Conservation (phyloP, 2,888 invertebrate species). For the Cephus nigrinus region DNA sequence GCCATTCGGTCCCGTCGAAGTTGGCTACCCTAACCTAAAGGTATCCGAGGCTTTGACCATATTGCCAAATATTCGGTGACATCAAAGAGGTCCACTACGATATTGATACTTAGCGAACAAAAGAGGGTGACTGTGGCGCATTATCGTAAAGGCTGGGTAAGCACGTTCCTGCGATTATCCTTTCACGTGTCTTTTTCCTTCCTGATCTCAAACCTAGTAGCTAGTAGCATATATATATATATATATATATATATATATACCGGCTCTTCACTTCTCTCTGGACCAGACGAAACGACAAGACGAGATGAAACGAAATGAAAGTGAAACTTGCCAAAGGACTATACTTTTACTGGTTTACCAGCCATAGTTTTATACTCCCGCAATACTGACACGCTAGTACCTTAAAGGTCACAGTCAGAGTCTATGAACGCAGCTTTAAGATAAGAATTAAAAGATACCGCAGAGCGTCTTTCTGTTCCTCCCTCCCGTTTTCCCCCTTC, state of each 20-base stretch:
- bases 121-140: too few species aligned
- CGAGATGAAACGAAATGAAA: too few species aligned
- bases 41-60: background rate
- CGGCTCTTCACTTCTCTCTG: too few species aligned
- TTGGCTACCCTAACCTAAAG: constrained; percentile 11
- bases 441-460: constrained; percentile 50
- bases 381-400: constrained; percentile 26
- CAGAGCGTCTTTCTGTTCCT: background rate
- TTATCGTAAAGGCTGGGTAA: too few species aligned
- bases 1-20: constrained; percentile 10
- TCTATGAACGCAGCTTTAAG: constrained; percentile 46
- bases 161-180: too few species aligned
- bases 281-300: too few species aligned
- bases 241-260: too few species aligned
- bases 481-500: constrained; percentile 16
- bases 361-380: constrained; percentile 24
- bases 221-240: too few species aligned
- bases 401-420: constrained; percentile 38
- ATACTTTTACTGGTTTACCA: too few species aligned
- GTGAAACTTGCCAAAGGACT: too few species aligned
- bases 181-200: too few species aligned
- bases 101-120: constrained; percentile 3
- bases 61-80: constrained; percentile 6
- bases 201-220: too few species aligned
- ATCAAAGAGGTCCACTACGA: constrained; percentile 3